Evolutionary conservation across 2,113 vertebrate genomes (phyloP).

Genomic region (Grammomys dolichurus): DNA sequence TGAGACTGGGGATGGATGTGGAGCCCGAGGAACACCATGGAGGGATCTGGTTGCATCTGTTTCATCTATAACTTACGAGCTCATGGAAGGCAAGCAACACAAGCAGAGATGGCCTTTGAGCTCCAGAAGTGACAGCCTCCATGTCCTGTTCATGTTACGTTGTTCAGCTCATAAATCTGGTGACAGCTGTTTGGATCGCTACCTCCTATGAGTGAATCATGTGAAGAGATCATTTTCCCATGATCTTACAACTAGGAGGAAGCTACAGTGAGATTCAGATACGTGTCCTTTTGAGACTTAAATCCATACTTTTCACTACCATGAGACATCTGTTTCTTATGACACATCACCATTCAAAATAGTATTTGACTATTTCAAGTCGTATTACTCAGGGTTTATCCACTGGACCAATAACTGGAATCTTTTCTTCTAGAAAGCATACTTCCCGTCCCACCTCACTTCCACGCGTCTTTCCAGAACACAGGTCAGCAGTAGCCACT

Average conservation of each 20-base stretch:
- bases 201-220: not conserved
- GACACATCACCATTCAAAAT: not conserved
- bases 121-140: not conserved
- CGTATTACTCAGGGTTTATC: not conserved
- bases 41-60: not conserved
- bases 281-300: not conserved
- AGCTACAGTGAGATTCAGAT: not conserved
- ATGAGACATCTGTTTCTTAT: not conserved
- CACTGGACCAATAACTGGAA: not conserved
- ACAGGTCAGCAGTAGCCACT: not conserved
- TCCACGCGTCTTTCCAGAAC: constrained; percentile 11
- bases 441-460: not conserved
- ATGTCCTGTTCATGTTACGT: constrained; percentile 4
- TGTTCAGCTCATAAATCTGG: not conserved
- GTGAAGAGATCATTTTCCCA: not conserved
- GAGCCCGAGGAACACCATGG: not conserved
- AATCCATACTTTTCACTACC: not conserved
- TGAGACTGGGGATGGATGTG: not conserved
- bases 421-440: not conserved
- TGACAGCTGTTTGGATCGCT: not conserved
- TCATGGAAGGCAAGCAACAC: not conserved
- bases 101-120: not conserved
- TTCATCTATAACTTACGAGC: not conserved
- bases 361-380: not conserved
- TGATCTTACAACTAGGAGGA: not conserved